These are phyloP conservation scores for Danaus melanippus DNA, from an alignment of 1,140 invertebrate genomes.

Conservation along the genomic window DNA sequence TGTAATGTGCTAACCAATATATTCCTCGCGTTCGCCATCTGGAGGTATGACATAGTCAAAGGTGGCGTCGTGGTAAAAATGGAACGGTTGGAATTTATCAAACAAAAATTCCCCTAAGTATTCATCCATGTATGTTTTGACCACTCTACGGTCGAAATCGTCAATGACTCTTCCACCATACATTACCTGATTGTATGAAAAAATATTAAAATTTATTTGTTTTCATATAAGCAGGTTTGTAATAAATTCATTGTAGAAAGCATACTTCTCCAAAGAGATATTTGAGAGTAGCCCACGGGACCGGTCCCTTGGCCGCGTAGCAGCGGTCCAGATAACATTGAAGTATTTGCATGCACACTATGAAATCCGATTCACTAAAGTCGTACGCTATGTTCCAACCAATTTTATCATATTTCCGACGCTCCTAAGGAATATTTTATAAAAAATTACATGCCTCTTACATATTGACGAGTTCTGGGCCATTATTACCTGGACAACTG, in stretches of 20 bases:
- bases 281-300: slow-evolving; percentile 92
- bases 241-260: background rate
- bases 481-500: slow-evolving; percentile 81
- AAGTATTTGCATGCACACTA: slow-evolving; percentile 87
- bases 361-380: slow-evolving; percentile 94
- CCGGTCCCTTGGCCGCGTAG: slow-evolving; percentile 73
- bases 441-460: background rate
- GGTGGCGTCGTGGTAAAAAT: slow-evolving; percentile 84
- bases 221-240: no score
- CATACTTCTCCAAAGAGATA: slow-evolving; percentile 91
- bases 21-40: slow-evolving; percentile 78
- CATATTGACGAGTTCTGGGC: slow-evolving; percentile 11
- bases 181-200: slow-evolving; percentile 79
- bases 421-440: slow-evolving; percentile 73
- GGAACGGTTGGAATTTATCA: slow-evolving; percentile 89
- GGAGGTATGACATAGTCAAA: slow-evolving; percentile 87
- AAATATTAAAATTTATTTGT: no score
- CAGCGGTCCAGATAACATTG: slow-evolving; percentile 86
- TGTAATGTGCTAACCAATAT: slow-evolving; percentile 71
- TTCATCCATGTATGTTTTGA: slow-evolving; percentile 91
- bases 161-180: slow-evolving; percentile 94
- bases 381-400: slow-evolving; percentile 95
- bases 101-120: slow-evolving; percentile 95
- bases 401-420: slow-evolving; percentile 92
- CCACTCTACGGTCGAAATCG: slow-evolving; percentile 87